Base-by-base conservation (phyloP, 2,888 invertebrate genomes). In the Callosobruchus maculatus region DNA sequence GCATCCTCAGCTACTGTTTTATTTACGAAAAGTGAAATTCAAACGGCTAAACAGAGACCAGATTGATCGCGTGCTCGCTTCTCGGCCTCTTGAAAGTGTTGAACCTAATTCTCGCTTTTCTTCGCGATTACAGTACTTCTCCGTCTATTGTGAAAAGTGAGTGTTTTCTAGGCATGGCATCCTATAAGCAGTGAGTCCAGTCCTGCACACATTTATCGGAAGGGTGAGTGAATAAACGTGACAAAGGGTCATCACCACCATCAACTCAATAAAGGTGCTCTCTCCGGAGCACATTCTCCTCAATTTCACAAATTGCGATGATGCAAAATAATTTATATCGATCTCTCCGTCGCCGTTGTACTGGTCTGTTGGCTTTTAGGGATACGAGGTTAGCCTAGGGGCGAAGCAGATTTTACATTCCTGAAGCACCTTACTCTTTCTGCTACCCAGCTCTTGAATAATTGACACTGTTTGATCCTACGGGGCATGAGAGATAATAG, bases 181-280 rank as follows among this genome's bases (percentile, higher is more conserved):
- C n/a, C n/a, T n/a, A n/a, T n/a, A n/a, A n/a, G 7, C 26, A 4
- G 26, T 18, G 49, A 13, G 13, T 49, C 49, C 49, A 18, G 7
- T 18, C 49, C 49, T 49, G 49, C 18, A 18, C 49, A 49, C 49
- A 49, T 49, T 49, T 49, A 49, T 49, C 49, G 49, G 49, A 49
- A 49, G 49, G 49, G 49, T 49, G 77, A 72, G 80, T 78, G 81
- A 80, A 81, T 81, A 80, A 81, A 82, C 81, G 81, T 83, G 83
- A 84, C 83, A 83, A 83, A 83, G 83, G 83, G 84, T 83, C 83
- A 84, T 83, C 82, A 82, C 80, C 81, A 82, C 79, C 79, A 79
- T 78, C 78, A 80, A 78, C 81, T 82, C 80, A 81, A 82, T 82
- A 80, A 74, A 77, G 78, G 77, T 76, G 79, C 79, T 80, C 75